Conservation (phyloP, 2,888 invertebrate species). For the Hypolimnas misippus region DNA sequence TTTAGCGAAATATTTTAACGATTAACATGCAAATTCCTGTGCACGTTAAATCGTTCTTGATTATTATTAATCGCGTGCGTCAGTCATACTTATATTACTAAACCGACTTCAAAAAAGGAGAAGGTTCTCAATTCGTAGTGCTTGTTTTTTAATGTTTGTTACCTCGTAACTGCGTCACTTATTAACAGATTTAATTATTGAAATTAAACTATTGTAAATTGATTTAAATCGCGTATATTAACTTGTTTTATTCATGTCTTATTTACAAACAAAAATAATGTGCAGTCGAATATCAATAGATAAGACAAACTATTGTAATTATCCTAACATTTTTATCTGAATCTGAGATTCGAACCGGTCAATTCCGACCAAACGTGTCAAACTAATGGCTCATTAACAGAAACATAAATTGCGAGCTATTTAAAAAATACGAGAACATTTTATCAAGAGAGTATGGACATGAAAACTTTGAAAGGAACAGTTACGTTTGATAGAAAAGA, state of each 20-base stretch:
- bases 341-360: neutral
- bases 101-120: no score
- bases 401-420: neutral
- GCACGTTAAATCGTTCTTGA: neutral
- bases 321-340: neutral
- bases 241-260: no score
- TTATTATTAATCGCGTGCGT: neutral
- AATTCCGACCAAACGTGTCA: neutral
- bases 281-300: neutral
- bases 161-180: no score
- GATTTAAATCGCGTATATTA: no score
- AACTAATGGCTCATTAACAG: neutral
- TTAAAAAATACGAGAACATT: neutral
- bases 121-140: no score
- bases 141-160: no score
- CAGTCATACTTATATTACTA: neutral
- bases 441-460: slow-evolving; percentile 1
- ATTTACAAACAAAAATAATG: no score
- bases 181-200: no score
- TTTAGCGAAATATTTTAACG: neutral
- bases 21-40: neutral
- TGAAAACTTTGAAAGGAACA: slow-evolving; percentile 21
- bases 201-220: no score
- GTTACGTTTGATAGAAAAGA: slow-evolving; percentile 35
- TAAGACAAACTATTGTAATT: neutral